These are phyloP conservation scores for Aulostomus chinensis DNA, from an alignment of 2,797 vertebrate species.

Conservation along the genomic window DNA sequence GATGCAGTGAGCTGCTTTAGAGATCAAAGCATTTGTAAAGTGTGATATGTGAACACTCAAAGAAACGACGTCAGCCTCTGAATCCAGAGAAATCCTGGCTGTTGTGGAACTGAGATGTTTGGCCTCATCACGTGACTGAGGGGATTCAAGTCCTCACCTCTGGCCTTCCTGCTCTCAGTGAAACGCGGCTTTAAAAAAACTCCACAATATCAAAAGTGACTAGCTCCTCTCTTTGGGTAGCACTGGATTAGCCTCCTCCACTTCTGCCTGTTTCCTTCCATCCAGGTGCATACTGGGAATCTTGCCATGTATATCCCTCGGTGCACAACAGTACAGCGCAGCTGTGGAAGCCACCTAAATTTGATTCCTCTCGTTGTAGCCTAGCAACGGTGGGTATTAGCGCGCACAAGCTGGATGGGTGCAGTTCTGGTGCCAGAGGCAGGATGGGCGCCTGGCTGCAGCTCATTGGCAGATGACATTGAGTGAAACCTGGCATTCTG, in stretches of 20 bases:
- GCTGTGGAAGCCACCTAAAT: conserved; percentile 79
- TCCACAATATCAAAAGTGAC: conserved; percentile 42
- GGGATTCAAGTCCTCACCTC: too few relatives aligned
- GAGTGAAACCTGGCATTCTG: conserved; percentile 76
- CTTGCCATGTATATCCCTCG: conserved; percentile 69
- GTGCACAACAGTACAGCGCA: conserved; percentile 72
- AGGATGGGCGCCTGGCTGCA: conserved; percentile 77
- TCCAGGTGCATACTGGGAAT: conserved; percentile 78
- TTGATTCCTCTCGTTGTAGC: conserved; percentile 75
- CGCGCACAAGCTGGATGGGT: conserved; percentile 72
- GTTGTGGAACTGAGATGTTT: too few relatives aligned
- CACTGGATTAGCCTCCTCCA: conserved; percentile 57
- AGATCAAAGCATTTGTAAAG: conserved; percentile 19
- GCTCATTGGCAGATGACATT: conserved; percentile 82
- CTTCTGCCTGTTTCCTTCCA: conserved; percentile 70
- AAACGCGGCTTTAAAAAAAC: conserved; percentile 36
- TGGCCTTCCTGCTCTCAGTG: conserved; percentile 34
- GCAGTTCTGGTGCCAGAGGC: conserved; percentile 76
- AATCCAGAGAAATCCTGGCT: too few relatives aligned
- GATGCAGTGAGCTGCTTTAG: conserved; percentile 33
- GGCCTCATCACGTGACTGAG: too few relatives aligned
- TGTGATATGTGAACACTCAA: conserved; percentile 16
- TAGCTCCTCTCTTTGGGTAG: conserved; percentile 54
- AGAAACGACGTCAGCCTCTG: background rate
- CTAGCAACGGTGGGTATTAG: conserved; percentile 79